These are phyloP conservation scores for Halcyon chelicuti DNA, from an alignment of 2,797 vertebrate species.

Conservation along the genomic window DNA sequence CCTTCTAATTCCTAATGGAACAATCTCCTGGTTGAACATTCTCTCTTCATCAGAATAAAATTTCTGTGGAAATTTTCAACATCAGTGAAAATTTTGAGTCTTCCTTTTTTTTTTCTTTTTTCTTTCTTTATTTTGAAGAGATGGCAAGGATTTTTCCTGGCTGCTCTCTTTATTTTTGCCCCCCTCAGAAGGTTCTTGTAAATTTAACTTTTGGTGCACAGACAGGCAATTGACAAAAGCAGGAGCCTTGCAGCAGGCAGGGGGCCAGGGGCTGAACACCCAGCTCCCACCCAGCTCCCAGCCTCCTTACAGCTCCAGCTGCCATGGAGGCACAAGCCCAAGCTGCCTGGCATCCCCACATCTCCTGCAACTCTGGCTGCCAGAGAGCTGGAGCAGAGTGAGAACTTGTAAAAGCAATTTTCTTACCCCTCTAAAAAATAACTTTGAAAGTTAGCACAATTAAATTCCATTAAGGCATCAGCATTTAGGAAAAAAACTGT, in stretches of 20 bases:
- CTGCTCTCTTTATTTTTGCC: neutral
- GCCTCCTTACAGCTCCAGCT: constrained; percentile 8
- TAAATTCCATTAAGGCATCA: neutral
- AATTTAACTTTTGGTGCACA: neutral
- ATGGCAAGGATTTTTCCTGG: neutral
- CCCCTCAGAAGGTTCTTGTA: neutral
- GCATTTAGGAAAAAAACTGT: neutral
- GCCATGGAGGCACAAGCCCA: constrained; percentile 47
- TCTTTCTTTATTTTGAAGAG: neutral
- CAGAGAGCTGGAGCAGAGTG: constrained; percentile 22
- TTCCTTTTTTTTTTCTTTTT: neutral
- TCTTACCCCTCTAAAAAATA: neutral
- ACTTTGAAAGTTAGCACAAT: neutral
- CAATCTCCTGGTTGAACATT: neutral
- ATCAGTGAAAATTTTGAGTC: neutral
- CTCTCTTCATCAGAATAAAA: neutral
- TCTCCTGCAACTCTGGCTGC: constrained; percentile 16
- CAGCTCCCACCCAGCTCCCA: neutral
- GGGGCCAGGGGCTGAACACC: constrained; percentile 13
- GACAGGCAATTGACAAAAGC: neutral
- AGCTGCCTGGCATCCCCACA: constrained; percentile 17
- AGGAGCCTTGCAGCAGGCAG: constrained; percentile 6
- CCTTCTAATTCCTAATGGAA: neutral
- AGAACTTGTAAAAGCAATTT: constrained; percentile 27
- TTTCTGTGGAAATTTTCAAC: neutral